phyloP scores from a whole-genome alignment of 1,140 invertebrate species.

The Spodoptera litura region DNA sequence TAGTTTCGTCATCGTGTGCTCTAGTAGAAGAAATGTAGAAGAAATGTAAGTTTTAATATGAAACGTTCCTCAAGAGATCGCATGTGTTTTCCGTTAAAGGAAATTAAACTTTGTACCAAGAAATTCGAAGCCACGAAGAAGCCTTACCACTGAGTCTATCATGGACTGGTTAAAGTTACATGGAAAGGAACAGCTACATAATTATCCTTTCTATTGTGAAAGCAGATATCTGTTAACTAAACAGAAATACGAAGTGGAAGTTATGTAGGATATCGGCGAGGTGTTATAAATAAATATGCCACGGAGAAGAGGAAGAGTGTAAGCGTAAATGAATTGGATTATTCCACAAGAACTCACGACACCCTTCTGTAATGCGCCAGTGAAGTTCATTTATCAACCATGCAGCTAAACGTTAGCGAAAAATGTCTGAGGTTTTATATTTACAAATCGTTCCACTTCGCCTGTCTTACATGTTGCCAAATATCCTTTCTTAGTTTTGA shows the following conservation, averaged over 20 bases:
- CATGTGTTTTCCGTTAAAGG: conserved; percentile 2
- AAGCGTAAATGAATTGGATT: conserved; percentile 57
- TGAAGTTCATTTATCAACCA: conserved; percentile 30
- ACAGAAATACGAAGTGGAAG: neutral
- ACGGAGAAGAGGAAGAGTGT: conserved; percentile 30
- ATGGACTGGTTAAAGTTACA: conserved; percentile 10
- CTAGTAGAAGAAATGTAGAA: conserved; percentile 18
- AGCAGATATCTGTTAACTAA: conserved; percentile 5
- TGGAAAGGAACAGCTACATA: neutral
- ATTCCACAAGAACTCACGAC: conserved; percentile 51
- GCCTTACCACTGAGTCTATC: conserved; percentile 1
- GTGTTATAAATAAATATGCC: conserved; percentile 35
- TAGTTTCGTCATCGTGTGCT: conserved; percentile 12
- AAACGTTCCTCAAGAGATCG: neutral
- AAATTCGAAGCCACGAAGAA: conserved; percentile 26
- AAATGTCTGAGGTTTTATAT: conserved; percentile 27
- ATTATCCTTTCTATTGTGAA: conserved; percentile 23
- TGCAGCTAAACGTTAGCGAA: conserved; percentile 3
- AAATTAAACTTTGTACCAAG: conserved; percentile 28
- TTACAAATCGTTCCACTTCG: conserved; percentile 5
- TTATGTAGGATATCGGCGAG: conserved; percentile 18
- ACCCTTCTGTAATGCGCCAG: conserved; percentile 47
- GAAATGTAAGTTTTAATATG: neutral
- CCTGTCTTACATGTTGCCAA: neutral
- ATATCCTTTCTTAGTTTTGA: neutral